A percentile compares a stretch with the other conserved stretches of the same genome.
phyloP scores from a whole-genome alignment of 2,797 vertebrate species.

The Ptychadena robeensis region DNA sequence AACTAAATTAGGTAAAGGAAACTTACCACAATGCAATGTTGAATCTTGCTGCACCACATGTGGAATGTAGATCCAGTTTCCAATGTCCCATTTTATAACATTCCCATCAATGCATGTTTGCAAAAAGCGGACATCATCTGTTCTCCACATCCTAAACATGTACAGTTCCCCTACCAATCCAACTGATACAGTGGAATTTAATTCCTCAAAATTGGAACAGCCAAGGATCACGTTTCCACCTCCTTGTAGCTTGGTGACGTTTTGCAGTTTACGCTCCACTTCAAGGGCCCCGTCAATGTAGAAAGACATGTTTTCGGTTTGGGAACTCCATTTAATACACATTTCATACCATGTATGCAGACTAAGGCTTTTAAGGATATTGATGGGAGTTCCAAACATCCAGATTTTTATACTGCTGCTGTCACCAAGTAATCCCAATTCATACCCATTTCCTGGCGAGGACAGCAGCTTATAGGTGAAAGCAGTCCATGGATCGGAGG shows the following conservation, averaged over 20 bases:
- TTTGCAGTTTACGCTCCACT: slow-evolving; percentile 45
- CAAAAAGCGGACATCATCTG: slow-evolving; percentile 55
- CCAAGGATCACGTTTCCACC: slow-evolving; percentile 70
- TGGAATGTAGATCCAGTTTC: slow-evolving; percentile 67
- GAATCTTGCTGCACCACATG: slow-evolving; percentile 62
- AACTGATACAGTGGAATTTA: background rate
- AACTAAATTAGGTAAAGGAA: background rate
- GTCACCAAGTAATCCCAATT: slow-evolving; percentile 69
- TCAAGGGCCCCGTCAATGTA: slow-evolving; percentile 64
- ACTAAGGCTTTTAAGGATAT: slow-evolving; percentile 40
- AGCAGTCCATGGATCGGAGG: slow-evolving; percentile 65
- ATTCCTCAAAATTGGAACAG: slow-evolving; percentile 62
- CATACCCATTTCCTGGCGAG: slow-evolving; percentile 58
- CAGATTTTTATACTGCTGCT: slow-evolving; percentile 65
- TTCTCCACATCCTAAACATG: slow-evolving; percentile 74
- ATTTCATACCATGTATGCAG: slow-evolving; percentile 65
- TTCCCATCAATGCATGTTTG: slow-evolving; percentile 65
- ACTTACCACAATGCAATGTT: slow-evolving; percentile 71
- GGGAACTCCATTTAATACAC: slow-evolving; percentile 69
- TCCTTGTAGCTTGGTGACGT: slow-evolving; percentile 55
- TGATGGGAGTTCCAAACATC: slow-evolving; percentile 68
- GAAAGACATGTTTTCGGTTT: slow-evolving; percentile 63
- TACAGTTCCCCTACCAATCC: slow-evolving; percentile 72
- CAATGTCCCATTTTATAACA: slow-evolving; percentile 69
- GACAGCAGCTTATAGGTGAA: slow-evolving; percentile 66